Evolutionary conservation across 2,888 invertebrate species (phyloP), one percentile per base, ranked within the genome.

Genomic region (Chloroclystis v-ata): DNA sequence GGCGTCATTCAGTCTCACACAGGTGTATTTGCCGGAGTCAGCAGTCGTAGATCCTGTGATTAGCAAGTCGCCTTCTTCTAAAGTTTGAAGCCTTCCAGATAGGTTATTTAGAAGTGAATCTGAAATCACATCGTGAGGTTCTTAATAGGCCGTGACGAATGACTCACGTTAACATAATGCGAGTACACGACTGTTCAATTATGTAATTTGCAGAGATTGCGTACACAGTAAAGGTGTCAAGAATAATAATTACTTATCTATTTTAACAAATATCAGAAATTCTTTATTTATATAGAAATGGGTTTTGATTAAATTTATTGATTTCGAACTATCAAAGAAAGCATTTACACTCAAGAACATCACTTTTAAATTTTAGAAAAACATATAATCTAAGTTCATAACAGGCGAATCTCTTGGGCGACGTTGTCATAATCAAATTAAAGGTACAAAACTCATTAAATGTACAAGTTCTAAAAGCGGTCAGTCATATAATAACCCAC

Each of bases 11-110:
- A 94, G 90, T 52, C 97, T 91, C 37, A 94, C 89, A 77, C 98
- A 98, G 7, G 94, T 94, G 79, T 98, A 98, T 72, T 93, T 92
- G 16, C 97, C 98, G 51, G 93, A 93, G 79, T 98, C 97, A 16
- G 91, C 89, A 56, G 93, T 91, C 52, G 94, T 91, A 1, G 96
- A 94, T 49, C 95, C 93, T 4, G 96, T 94, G 57, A 98, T 94
- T 61, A 97, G 89, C 61, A 98, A 90, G 85, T 96, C 96, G 28
- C 96, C 96, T 61, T 92, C 93, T 54, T 96, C 96, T 57, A 96
- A 86, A 43, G 95, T 91, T 88, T 96, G 96, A 53, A 97, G 90
- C 63, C 97, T 90, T 56, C 95, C 95, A 51, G 93, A 78, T 43
- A 85, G 65, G 56, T 87, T 86, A 61, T 86, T 80, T 56, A 87